Evolutionary conservation across 1,140 invertebrate genomes (phyloP).

Genomic region (Heliconius melpomene): DNA sequence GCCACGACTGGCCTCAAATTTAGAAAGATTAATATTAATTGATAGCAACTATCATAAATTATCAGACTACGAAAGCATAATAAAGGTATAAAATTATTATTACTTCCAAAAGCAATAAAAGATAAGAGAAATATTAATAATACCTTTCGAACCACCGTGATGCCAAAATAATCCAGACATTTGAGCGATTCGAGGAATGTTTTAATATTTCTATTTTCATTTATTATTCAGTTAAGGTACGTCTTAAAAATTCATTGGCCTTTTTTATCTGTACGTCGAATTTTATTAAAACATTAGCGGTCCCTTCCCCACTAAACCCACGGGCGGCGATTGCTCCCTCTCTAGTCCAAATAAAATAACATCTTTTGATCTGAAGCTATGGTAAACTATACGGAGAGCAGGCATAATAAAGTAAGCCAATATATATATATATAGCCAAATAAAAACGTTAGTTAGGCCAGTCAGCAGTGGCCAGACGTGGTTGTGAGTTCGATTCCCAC

Average conservation of each 20-base stretch:
- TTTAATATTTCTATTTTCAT: constrained; percentile 30
- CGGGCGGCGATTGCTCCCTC: background rate
- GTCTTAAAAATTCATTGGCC: constrained; percentile 24
- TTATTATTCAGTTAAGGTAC: constrained; percentile 29
- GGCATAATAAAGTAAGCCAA: background rate
- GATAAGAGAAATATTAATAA: background rate
- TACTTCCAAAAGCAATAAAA: background rate
- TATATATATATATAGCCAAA: no score
- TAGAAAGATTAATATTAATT: background rate
- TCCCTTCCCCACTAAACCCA: background rate
- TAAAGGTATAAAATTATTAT: background rate
- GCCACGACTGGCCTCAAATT: no score
- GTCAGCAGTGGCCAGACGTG: no score
- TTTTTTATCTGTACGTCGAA: constrained; percentile 18
- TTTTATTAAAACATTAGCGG: constrained; percentile 20
- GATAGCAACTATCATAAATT: background rate
- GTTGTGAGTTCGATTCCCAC: no score
- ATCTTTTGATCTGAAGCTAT: background rate
- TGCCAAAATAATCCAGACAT: constrained; percentile 19
- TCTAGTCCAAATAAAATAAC: background rate
- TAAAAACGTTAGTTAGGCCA: no score
- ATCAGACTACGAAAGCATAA: background rate
- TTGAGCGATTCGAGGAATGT: constrained; percentile 21
- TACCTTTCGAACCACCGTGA: background rate
- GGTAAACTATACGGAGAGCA: background rate